Evolutionary conservation across 2,113 vertebrate species (phyloP).

Genomic region (Dasyornis broadbenti): DNA sequence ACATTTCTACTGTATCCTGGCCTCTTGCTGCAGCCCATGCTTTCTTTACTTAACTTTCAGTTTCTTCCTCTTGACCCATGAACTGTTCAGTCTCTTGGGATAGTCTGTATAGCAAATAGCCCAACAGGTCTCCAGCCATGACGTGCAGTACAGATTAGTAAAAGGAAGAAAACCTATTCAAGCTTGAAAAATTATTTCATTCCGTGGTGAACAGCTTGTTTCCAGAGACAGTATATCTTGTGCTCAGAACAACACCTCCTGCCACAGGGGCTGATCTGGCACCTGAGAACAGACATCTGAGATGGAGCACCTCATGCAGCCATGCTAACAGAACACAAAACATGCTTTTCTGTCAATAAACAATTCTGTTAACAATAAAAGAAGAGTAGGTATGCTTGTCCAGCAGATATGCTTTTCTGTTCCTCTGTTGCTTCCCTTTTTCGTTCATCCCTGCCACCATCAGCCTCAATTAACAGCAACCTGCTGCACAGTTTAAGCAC

Average conservation of each 20-base stretch:
- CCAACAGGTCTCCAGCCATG: not conserved
- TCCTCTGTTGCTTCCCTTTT: not conserved
- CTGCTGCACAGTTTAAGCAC: not conserved
- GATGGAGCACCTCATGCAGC: accelerated
- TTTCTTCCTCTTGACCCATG: not conserved
- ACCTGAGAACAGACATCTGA: not conserved
- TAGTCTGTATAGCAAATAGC: not conserved
- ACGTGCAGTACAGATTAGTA: not conserved
- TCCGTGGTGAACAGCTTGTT: not conserved
- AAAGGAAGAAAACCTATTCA: not conserved
- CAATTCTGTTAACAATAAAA: not conserved
- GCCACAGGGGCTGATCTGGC: not conserved
- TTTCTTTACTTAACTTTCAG: not conserved
- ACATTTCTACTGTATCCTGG: not conserved
- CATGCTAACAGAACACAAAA: not conserved
- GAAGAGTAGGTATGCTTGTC: not conserved
- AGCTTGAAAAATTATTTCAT: not conserved
- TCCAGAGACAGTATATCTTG: not conserved
- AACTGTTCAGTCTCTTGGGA: not conserved
- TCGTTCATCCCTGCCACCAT: accelerated
- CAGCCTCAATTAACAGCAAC: not conserved
- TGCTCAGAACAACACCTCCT: not conserved
- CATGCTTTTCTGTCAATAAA: not conserved
- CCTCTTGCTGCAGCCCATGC: not conserved
- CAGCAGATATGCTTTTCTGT: not conserved